These are phyloP conservation scores for Ophioderma brevispina DNA, from an alignment of 35 echinoderm and acorn worm genomes.

Conservation along the genomic window DNA sequence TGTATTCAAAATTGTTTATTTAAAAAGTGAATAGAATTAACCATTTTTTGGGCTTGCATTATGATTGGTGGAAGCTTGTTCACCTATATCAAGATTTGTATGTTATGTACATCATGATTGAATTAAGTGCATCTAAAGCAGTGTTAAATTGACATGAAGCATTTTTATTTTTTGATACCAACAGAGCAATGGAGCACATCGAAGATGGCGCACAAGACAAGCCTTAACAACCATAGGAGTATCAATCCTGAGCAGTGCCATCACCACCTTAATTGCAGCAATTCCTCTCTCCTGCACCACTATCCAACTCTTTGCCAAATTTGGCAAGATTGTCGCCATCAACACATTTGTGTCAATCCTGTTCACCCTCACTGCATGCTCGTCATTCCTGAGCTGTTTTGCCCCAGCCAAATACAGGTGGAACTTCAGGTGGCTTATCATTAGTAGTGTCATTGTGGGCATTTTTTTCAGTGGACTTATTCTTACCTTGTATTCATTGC, in stretches of 20 bases:
- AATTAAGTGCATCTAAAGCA: not conserved
- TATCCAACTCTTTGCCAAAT: constrained; percentile 90
- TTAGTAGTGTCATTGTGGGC: constrained; percentile 52
- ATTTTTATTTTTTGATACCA: not conserved
- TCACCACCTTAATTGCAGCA: constrained; percentile 91
- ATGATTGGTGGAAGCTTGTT: not conserved
- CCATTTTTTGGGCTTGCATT: too few relatives aligned
- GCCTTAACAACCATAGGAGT: constrained; percentile 89
- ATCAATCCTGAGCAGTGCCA: constrained; percentile 88
- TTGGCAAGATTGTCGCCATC: constrained; percentile 95
- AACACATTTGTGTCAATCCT: constrained; percentile 88
- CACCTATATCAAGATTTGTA: not conserved
- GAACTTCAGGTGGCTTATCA: constrained; percentile 69
- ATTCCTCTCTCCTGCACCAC: constrained; percentile 89
- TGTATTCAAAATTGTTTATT: too few relatives aligned
- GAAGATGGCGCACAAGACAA: constrained; percentile 71
- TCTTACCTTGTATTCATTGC: constrained; percentile 32
- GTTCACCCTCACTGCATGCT: constrained; percentile 88
- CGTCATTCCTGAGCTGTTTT: constrained; percentile 55
- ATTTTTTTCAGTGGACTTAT: constrained; percentile 35
- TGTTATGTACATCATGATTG: not conserved
- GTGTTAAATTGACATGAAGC: not conserved
- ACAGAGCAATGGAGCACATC: constrained; percentile 45
- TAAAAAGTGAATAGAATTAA: too few relatives aligned
- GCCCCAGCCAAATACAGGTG: constrained; percentile 79